Percentiles rank a stretch among this genome's conserved stretches.
Evolutionary conservation across 2,113 vertebrate species (phyloP).

Genomic region (Chitala chitala): DNA sequence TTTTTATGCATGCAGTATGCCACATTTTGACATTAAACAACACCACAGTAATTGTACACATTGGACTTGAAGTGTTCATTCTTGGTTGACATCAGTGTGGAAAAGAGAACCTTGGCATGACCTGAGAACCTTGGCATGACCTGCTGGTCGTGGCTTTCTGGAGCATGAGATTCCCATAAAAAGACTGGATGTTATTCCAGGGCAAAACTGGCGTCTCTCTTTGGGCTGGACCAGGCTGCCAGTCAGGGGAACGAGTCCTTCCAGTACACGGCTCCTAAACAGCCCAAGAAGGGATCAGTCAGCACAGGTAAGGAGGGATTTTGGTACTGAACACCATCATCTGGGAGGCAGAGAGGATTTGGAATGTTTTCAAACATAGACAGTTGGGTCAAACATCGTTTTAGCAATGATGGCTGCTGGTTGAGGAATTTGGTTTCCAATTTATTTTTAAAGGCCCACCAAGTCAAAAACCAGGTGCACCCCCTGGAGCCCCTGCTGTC

Average conservation of each 20-base stretch:
- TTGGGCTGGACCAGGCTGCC: conserved; percentile 75
- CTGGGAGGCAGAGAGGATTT: background rate
- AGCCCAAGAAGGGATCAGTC: conserved; percentile 75
- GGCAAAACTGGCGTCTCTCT: conserved; percentile 86
- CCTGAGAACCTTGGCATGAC: too few species aligned
- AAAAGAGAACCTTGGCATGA: too few species aligned
- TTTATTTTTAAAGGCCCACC: conserved; percentile 39
- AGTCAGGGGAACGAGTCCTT: conserved; percentile 87
- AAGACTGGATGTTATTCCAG: conserved; percentile 51
- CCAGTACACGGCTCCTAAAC: conserved; percentile 92
- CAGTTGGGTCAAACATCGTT: background rate
- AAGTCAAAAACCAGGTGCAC: conserved; percentile 55
- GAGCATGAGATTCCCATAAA: background rate
- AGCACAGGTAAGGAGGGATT: conserved; percentile 56
- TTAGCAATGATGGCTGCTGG: background rate
- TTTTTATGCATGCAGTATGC: too few species aligned
- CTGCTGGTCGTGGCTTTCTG: too few species aligned
- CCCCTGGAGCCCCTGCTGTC: conserved; percentile 57
- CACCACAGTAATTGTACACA: too few species aligned
- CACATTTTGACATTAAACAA: too few species aligned
- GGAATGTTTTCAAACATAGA: background rate
- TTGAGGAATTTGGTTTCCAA: background rate
- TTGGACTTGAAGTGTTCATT: too few species aligned
- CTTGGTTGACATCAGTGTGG: too few species aligned
- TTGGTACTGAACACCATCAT: background rate